Conservation (phyloP, 2,888 invertebrate genomes). For the Leptopterna dolabrata region DNA sequence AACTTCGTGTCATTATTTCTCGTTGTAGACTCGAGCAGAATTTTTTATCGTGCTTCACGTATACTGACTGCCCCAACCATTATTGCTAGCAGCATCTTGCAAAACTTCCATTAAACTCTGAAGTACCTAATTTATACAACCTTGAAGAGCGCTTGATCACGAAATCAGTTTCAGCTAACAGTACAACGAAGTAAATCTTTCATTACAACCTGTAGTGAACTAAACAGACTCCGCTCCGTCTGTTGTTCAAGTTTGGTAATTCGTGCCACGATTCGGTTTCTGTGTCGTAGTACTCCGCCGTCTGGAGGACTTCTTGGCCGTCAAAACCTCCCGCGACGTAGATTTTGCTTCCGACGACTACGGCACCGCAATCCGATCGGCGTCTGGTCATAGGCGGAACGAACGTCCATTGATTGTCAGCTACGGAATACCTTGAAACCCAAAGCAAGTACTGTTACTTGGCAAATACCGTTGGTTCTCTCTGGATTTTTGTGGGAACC, state of each 20-base stretch:
- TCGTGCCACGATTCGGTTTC: slow-evolving; percentile 78
- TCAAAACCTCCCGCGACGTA: slow-evolving; percentile 86
- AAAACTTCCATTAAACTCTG: no score
- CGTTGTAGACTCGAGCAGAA: no score
- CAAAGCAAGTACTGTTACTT: no score
- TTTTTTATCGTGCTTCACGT: no score
- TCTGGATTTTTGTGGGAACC: no score
- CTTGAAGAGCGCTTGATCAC: no score
- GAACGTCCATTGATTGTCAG: slow-evolving; percentile 82
- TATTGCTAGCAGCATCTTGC: no score
- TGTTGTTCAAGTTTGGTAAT: slow-evolving; percentile 77
- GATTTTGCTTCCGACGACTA: slow-evolving; percentile 76
- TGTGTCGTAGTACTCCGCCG: slow-evolving; percentile 81
- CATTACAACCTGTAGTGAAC: slow-evolving; percentile 67
- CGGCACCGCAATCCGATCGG: slow-evolving; percentile 83
- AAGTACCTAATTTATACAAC: no score
- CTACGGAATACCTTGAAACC: slow-evolving; percentile 74
- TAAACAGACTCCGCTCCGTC: slow-evolving; percentile 81
- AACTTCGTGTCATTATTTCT: no score
- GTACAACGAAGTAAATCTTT: background rate
- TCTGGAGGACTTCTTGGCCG: slow-evolving; percentile 79
- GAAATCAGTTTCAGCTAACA: no score
- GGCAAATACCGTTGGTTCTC: no score
- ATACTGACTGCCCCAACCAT: no score
- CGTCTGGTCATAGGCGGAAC: slow-evolving; percentile 80